Base-by-base conservation (phyloP, 2,888 invertebrate genomes). In the Odontocerum albicorne region DNA sequence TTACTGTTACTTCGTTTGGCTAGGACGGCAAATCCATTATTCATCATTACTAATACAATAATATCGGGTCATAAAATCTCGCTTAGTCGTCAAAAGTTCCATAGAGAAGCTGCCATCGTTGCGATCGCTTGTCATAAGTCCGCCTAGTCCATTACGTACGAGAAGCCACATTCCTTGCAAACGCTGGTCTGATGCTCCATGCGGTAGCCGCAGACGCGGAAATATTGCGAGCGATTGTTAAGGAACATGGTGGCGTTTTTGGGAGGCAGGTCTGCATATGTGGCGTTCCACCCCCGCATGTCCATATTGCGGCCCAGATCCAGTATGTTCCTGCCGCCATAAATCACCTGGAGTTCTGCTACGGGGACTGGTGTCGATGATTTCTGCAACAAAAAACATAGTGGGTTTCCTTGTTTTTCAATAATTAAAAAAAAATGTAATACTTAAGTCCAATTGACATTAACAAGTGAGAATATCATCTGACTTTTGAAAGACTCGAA, bases 221-320 rank as follows among this genome's bases (percentile, higher is more conserved):
- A 80, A 64, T 81, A 81, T 68, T 83, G 79, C 39, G 84, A 83
- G 64, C 82, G 79, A 70, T 84, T 84, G 63, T 79, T 79, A 66
- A 82, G 80, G 74, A 80, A 82, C 65, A 78, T 71, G n/a, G 74
- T 70, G 8, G 79, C 75, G 65, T 81, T 79, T 68, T 79, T 77
- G 6, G 77, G 73, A 3, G 82, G 82, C 70, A 84, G 72, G 64
- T 69, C 68, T 7, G 82, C 78, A 44, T 77, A 72, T 54, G 73
- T 75, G 66, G 80, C 75, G 65, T 74, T 77, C 84, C 83, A 84
- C 59, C 72, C 71, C 17, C 73, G 68, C 64, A 77, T 74, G 19
- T 72, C 73, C 61, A 84, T 69, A 64, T 82, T 84, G 43, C 70
- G 73, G 67, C 75, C 77, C 66, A 85, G 69, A 67, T 85, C 81